These are phyloP conservation scores for Zygogramma bicolorata DNA, from an alignment of 2,888 invertebrate genomes.

Conservation along the genomic window DNA sequence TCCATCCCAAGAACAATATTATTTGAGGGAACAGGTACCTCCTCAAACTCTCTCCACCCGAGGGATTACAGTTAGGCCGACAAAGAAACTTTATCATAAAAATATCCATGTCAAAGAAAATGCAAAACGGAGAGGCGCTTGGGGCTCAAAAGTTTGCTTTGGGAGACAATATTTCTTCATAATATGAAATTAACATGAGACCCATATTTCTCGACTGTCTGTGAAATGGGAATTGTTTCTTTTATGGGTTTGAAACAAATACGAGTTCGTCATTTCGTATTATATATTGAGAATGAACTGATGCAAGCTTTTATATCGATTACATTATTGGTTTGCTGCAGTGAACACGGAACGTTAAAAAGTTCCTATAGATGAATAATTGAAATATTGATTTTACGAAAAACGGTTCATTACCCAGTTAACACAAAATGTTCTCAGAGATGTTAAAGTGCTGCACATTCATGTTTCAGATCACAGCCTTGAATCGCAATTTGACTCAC, in stretches of 20 bases:
- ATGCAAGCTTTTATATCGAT: not conserved
- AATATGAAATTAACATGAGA: conserved; percentile 9
- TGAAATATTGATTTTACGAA: not conserved
- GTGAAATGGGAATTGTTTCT: conserved; percentile 8
- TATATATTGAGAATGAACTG: not conserved
- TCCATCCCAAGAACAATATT: not conserved
- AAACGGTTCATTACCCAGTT: too few relatives aligned
- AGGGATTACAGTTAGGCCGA: conserved; percentile 3
- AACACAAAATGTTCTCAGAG: too few relatives aligned
- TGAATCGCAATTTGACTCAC: too few relatives aligned
- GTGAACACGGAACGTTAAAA: not conserved
- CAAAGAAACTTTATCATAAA: conserved; percentile 13
- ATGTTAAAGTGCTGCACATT: too few relatives aligned
- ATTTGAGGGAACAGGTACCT: not conserved
- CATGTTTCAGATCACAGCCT: too few relatives aligned
- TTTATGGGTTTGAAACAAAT: not conserved
- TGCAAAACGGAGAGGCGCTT: not conserved
- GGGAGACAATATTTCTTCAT: conserved; percentile 4
- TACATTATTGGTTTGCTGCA: not conserved
- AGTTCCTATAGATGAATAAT: not conserved
- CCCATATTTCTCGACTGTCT: conserved; percentile 10
- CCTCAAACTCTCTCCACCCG: not conserved
- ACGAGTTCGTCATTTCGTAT: not conserved
- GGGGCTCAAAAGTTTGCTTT: not conserved
- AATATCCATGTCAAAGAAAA: conserved; percentile 12